Base-by-base conservation (phyloP, 2,113 vertebrate genomes). In the Pollimyrus isidori region DNA sequence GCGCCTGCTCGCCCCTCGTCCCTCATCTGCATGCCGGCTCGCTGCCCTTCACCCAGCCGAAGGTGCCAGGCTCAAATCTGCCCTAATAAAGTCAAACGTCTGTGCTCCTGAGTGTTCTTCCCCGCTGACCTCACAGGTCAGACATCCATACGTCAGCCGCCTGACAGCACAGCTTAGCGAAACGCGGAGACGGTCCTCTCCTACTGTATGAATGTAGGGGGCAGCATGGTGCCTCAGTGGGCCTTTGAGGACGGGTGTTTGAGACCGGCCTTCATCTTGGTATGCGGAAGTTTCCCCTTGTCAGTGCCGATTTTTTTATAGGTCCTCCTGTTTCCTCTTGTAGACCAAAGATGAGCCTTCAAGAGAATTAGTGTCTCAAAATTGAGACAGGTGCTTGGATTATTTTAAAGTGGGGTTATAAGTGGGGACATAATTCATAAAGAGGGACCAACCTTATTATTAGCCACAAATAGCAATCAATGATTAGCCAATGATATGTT, bases 1-100 rank as follows among this genome's bases (percentile, higher is more conserved):
- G 80, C 5, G 65, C 48, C 49, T 35, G 26, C 58, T 30, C 7
- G 0, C 10, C 48, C n/a, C 9, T 23, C n/a, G 42, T 45, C n/a
- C 30, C 46, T 6, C 87, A 1, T 42, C 23, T 9, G 3, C 89
- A 48, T 89, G 73, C 52, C 86, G 58, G 39, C 52, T 15, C 6
- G 23, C 58, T 90, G 85, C 89, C 46, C 26, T 49, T 50, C 53
- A 49, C 56, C 21, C 89, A 89, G 83, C 1, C 4, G 49, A 89
- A 87, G 84, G 7, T 86, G n/a, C 87, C 82, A 76, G 11, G 92
- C 15, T 26, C 45, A 87, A 87, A 87, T 86, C 30, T 35, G 11
- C 65, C 62, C 65, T 83, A 58, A 90, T 82, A 83, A 82, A 87
- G 87, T 48, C 30, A 65, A n/a, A 84, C n/a, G 7, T 19, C 42